A percentile compares a stretch with the other conserved stretches of the same genome.
These are phyloP conservation scores for Pemphigus obesinymphae DNA, from an alignment of 1,140 invertebrate genomes.

Conservation along the genomic window DNA sequence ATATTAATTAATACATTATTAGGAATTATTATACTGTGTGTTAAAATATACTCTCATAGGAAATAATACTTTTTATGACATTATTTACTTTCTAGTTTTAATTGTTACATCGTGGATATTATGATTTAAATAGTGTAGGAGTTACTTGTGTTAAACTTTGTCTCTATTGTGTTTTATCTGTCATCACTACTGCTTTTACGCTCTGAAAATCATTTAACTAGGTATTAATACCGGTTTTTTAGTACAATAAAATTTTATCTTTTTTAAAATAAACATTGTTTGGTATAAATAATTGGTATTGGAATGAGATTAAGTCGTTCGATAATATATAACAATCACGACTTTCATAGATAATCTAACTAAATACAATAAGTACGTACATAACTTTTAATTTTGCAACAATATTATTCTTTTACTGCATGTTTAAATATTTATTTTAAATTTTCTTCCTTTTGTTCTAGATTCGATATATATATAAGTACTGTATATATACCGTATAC, in stretches of 20 bases:
- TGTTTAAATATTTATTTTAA: background rate
- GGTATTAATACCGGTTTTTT: background rate
- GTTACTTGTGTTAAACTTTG: background rate
- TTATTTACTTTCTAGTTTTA: constrained; percentile 23
- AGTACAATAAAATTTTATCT: background rate
- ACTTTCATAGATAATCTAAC: background rate
- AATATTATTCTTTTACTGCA: background rate
- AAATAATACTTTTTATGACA: background rate
- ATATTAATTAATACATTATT: too few relatives aligned
- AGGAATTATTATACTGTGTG: too few relatives aligned
- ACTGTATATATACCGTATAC: too few relatives aligned
- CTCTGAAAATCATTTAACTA: constrained; percentile 26
- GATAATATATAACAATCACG: background rate
- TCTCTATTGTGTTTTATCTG: constrained; percentile 15
- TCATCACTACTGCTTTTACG: constrained; percentile 15
- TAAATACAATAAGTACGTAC: too few relatives aligned
- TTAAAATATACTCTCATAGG: background rate
- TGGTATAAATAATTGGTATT: background rate
- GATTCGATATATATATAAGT: too few relatives aligned
- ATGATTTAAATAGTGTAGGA: background rate
- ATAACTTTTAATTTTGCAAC: background rate
- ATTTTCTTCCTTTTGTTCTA: background rate
- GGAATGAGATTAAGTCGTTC: background rate
- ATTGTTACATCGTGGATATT: background rate
- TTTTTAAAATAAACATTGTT: background rate